Percentiles rank a stretch among this genome's conserved stretches.
phyloP scores from a whole-genome alignment of 1,140 invertebrate genomes.

The Holotrichia oblita region DNA sequence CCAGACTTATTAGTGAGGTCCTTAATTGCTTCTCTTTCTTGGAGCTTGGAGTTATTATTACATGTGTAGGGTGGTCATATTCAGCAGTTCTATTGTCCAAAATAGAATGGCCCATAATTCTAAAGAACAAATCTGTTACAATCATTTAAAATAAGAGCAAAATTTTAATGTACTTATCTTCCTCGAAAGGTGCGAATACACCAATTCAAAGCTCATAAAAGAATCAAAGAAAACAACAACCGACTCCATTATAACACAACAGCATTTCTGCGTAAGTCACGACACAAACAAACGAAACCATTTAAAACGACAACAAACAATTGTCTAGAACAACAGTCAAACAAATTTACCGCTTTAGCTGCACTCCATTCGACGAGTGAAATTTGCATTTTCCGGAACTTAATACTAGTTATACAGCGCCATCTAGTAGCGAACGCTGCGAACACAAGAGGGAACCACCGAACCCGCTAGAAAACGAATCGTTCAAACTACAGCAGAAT shows the following conservation, averaged over 20 bases:
- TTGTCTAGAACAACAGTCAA: conserved; percentile 9
- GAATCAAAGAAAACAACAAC: not conserved
- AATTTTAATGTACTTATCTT: too few relatives aligned
- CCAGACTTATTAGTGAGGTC: too few relatives aligned
- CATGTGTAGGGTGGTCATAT: too few relatives aligned
- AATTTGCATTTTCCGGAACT: conserved; percentile 19
- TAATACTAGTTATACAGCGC: not conserved
- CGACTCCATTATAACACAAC: not conserved
- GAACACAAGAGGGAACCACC: not conserved
- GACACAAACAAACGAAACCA: not conserved
- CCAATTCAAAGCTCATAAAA: not conserved
- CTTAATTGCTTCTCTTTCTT: too few relatives aligned
- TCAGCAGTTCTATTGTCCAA: too few relatives aligned
- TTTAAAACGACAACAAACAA: conserved; percentile 31
- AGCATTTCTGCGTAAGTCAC: not conserved
- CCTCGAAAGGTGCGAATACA: not conserved
- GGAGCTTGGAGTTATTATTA: too few relatives aligned
- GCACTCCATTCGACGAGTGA: not conserved
- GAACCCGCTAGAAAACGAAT: conserved; percentile 1
- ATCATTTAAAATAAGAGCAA: too few relatives aligned
- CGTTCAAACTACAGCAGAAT: conserved; percentile 15
- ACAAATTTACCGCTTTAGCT: conserved; percentile 29
- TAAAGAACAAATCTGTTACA: too few relatives aligned
- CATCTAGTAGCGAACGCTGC: not conserved
- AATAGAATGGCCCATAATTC: too few relatives aligned